These are phyloP conservation scores for Thalassophryne amazonica DNA, from an alignment of 2,797 vertebrate genomes.

Conservation along the genomic window DNA sequence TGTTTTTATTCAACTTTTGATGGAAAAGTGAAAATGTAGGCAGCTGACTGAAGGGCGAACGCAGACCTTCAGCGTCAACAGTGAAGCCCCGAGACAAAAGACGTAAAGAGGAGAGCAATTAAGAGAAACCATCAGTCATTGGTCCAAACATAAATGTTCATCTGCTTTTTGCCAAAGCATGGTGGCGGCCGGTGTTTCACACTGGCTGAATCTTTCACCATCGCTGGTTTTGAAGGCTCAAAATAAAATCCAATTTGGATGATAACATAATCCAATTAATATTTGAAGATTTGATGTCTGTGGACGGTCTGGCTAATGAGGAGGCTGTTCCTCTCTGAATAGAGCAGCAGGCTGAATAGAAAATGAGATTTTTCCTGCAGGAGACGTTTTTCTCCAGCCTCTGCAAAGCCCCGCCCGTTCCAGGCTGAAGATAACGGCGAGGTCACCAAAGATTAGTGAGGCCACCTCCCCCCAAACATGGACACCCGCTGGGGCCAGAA, in stretches of 20 bases:
- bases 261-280: slow-evolving; percentile 27
- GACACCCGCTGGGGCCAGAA: not conserved
- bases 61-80: slow-evolving; percentile 27
- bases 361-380: slow-evolving; percentile 9
- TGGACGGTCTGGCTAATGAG: slow-evolving; percentile 13
- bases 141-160: slow-evolving; percentile 2
- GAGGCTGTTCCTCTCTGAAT: slow-evolving; percentile 20
- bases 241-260: slow-evolving; percentile 25
- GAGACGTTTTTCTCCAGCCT: not conserved
- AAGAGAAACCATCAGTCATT: slow-evolving; percentile 10
- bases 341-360: slow-evolving; percentile 4
- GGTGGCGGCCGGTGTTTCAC: not conserved
- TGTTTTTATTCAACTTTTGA: not conserved
- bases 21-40: slow-evolving; percentile 11
- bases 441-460: slow-evolving; percentile 31
- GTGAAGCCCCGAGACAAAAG: slow-evolving; percentile 20
- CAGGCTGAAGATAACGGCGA: slow-evolving; percentile 29
- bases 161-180: not conserved
- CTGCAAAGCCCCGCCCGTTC: not conserved
- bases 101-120: slow-evolving; percentile 6
- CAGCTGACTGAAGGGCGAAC: slow-evolving; percentile 14
- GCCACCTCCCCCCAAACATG: not conserved
- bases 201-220: not conserved
- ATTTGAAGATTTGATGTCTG: slow-evolving; percentile 21
- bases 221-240: slow-evolving; percentile 6